Conservation (phyloP, 2,113 vertebrate genomes). For the Lanius collurio region DNA sequence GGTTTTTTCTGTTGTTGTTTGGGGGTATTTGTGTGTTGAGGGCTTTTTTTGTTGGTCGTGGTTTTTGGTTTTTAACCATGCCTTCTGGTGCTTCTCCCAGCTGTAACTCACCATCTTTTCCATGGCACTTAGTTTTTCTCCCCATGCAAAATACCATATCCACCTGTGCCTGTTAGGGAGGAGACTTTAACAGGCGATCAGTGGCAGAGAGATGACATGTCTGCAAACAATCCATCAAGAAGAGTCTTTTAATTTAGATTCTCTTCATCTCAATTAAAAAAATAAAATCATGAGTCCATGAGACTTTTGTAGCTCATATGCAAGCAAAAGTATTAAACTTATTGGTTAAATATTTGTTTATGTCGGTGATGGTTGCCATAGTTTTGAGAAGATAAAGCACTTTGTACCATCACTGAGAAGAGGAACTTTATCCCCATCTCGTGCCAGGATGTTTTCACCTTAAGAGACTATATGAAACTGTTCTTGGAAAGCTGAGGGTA, state of each 20-base stretch:
- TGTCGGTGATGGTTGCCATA: accelerated
- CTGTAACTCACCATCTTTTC: not conserved
- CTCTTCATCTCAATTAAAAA: not conserved
- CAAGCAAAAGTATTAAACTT: not conserved
- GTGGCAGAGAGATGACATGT: accelerated
- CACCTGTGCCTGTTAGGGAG: not conserved
- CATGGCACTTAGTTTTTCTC: not conserved
- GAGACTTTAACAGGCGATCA: accelerated
- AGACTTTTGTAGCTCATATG: not conserved
- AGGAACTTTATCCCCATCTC: not conserved
- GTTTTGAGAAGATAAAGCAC: not conserved
- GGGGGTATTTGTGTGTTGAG: not conserved
- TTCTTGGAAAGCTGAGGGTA: not conserved
- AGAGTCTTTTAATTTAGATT: not conserved
- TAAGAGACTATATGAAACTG: not conserved
- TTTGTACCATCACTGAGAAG: not conserved
- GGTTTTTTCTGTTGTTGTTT: not conserved
- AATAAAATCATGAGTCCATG: not conserved
- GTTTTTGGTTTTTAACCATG: accelerated
- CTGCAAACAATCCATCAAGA: not conserved
- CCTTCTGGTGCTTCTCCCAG: not conserved
- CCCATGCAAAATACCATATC: not conserved
- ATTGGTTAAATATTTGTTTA: not conserved
- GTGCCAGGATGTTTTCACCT: not conserved
- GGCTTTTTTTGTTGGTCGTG: not conserved